Conservation (phyloP, 53 echinoderm and acorn worm genomes). For the Temnopleurus reevesii region DNA sequence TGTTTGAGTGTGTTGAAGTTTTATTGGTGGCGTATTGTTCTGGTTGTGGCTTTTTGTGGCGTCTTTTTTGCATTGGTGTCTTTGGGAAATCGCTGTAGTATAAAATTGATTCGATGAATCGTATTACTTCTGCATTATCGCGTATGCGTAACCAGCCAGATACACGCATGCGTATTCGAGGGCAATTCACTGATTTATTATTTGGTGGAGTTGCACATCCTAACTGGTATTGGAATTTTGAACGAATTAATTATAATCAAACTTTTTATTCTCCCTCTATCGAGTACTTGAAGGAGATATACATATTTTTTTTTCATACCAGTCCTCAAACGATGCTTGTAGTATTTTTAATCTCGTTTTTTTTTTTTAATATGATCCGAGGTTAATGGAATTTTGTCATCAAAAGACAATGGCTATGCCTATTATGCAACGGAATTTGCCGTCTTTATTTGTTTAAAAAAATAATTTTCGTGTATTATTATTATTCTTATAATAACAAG, state of each 20-base stretch:
- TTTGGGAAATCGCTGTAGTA: slow-evolving; percentile 20
- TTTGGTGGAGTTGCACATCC: background rate
- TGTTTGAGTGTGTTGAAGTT: slow-evolving; percentile 44
- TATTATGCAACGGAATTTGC: no score
- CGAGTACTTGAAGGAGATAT: background rate
- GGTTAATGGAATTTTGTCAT: no score
- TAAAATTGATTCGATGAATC: slow-evolving; percentile 40
- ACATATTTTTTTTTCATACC: background rate
- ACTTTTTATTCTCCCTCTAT: background rate
- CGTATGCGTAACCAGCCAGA: background rate
- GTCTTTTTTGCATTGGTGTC: slow-evolving; percentile 17
- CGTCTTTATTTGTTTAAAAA: no score
- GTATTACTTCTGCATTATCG: slow-evolving; percentile 28
- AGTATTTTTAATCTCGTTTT: no score
- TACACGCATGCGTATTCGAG: background rate
- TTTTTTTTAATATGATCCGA: no score
- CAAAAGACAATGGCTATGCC: no score
- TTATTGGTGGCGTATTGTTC: slow-evolving; percentile 27
- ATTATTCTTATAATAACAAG: no score
- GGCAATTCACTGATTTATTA: background rate
- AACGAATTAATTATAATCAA: background rate
- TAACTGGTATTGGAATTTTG: background rate
- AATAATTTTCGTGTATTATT: no score
- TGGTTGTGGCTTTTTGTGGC: background rate
- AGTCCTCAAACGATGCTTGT: background rate